A percentile compares a stretch with the other conserved stretches of the same genome.
Conservation (phyloP, 2,113 vertebrate species). For the Dendrocopos noguchii region DNA sequence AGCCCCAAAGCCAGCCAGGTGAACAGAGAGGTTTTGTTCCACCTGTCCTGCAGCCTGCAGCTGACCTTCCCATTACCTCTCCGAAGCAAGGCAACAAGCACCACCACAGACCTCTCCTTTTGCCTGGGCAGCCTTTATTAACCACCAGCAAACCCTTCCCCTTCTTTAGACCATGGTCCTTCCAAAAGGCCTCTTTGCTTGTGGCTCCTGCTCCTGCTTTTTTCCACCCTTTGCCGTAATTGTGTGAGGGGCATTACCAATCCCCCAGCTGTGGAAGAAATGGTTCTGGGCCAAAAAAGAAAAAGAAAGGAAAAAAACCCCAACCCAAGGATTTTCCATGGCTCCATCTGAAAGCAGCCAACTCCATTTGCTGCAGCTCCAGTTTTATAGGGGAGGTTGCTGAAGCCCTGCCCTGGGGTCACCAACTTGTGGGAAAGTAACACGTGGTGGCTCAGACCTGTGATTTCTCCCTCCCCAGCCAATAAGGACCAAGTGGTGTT, state of each 20-base stretch:
- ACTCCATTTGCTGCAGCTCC: background rate
- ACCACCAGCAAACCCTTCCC: background rate
- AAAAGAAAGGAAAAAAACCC: too few species aligned
- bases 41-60: background rate
- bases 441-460: background rate
- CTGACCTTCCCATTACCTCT: background rate
- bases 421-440: constrained; percentile 15
- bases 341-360: background rate
- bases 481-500: constrained; percentile 11
- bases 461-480: constrained; percentile 13
- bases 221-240: background rate
- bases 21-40: background rate
- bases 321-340: background rate
- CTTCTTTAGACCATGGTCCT: background rate
- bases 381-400: constrained; percentile 41
- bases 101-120: background rate
- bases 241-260: background rate
- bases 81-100: background rate
- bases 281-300: background rate
- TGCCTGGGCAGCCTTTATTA: background rate
- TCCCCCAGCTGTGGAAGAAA: constrained; percentile 21
- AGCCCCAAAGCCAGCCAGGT: background rate
- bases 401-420: constrained; percentile 41
- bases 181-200: background rate
- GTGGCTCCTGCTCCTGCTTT: background rate